Percentiles rank a stretch among this genome's conserved stretches.
Evolutionary conservation across 2,888 invertebrate species (phyloP).

Genomic region (Himalopsyche kuldschensis): DNA sequence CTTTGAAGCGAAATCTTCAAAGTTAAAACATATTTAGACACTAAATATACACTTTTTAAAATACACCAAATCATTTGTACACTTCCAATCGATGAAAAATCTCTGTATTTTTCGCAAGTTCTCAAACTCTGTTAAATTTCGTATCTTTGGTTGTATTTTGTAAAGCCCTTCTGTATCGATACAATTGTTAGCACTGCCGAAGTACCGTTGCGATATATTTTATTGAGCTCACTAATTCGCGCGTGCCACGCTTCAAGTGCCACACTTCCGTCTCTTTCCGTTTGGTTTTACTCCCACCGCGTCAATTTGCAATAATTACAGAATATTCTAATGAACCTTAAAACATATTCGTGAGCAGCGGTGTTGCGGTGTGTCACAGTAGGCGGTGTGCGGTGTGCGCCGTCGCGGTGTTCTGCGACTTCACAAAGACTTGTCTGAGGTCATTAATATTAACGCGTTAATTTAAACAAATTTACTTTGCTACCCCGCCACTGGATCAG

Average conservation of each 20-base stretch:
- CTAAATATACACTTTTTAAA: no score
- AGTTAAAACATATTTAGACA: no score
- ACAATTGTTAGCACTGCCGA: no score
- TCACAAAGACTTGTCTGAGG: background rate
- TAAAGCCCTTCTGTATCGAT: no score
- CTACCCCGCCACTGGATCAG: background rate
- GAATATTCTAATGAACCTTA: constrained; percentile 25
- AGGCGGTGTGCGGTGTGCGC: background rate
- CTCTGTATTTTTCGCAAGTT: no score
- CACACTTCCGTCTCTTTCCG: background rate
- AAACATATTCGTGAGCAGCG: constrained; percentile 9
- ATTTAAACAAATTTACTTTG: background rate
- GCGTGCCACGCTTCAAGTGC: background rate
- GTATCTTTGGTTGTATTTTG: no score
- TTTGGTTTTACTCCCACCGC: background rate
- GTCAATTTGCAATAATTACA: constrained; percentile 33
- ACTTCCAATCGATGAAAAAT: no score
- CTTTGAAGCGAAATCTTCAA: no score
- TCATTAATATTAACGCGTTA: background rate
- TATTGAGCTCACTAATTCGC: no score
- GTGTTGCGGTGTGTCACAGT: background rate
- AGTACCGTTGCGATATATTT: no score
- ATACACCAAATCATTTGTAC: no score
- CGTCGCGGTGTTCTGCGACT: background rate
- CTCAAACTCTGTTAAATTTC: no score